Conservation (phyloP, 2,888 invertebrate species). For the Phymatocera aterrima region DNA sequence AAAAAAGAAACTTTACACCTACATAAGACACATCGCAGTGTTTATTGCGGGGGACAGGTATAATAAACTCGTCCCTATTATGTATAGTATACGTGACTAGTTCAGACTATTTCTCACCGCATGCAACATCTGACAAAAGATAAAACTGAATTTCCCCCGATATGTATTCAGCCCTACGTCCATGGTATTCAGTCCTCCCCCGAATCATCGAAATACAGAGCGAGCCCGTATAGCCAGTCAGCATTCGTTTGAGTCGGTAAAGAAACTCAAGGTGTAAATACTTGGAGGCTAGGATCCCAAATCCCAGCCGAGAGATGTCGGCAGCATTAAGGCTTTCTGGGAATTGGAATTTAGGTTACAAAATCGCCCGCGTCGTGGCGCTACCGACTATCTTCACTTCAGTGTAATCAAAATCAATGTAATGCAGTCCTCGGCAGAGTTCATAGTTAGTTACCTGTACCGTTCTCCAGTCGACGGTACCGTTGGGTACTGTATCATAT, state of each 20-base stretch:
- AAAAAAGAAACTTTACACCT: not conserved
- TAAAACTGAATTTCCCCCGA: conserved; percentile 16
- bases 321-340: no score
- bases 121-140: conserved; percentile 21
- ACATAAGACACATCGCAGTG: not conserved
- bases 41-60: not conserved
- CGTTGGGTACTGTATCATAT: no score
- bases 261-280: no score
- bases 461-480: no score
- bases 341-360: not conserved
- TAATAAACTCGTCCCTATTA: not conserved
- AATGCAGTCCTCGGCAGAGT: conserved; percentile 47
- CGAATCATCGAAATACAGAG: no score
- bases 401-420: conserved; percentile 67
- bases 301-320: not conserved
- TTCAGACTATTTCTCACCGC: no score
- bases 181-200: no score
- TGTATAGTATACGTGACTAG: no score
- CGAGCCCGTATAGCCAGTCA: not conserved
- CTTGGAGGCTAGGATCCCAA: not conserved
- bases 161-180: no score
- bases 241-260: not conserved
- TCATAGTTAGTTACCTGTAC: conserved; percentile 57
- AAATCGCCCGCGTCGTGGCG: not conserved
- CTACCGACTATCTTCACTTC: not conserved